Conservation (phyloP, 1,140 invertebrate species). For the Bombyx mandarina region DNA sequence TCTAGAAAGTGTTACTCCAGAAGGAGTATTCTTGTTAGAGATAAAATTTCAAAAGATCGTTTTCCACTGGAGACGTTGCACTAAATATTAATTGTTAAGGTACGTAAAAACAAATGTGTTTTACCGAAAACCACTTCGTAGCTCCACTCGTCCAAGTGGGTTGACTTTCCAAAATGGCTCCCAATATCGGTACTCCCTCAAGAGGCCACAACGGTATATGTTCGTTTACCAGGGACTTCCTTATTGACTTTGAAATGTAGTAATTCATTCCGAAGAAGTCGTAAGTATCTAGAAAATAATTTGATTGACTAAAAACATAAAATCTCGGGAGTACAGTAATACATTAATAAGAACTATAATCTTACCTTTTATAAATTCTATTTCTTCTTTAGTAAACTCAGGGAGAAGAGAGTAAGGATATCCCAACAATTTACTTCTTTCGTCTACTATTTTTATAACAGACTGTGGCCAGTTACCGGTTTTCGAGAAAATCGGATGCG, state of each 20-base stretch:
- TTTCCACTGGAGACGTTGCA: too few species aligned
- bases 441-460: conserved; percentile 4
- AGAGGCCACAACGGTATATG: conserved; percentile 9
- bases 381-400: conserved; percentile 12
- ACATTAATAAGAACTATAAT: not conserved
- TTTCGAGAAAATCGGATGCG: conserved; percentile 13
- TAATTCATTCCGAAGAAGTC: conserved; percentile 23
- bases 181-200: conserved; percentile 5
- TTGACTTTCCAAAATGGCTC: not conserved
- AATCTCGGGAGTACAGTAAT: not conserved
- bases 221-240: conserved; percentile 6
- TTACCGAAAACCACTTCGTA: conserved; percentile 1
- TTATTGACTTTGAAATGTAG: conserved; percentile 14
- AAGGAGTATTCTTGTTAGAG: too few species aligned
- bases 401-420: conserved; percentile 7
- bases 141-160: not conserved
- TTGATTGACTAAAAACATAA: not conserved
- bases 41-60: too few species aligned
- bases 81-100: too few species aligned
- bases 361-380: conserved; percentile 12
- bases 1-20: too few species aligned
- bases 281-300: conserved; percentile 11
- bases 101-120: not conserved
- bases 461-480: conserved; percentile 14
- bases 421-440: conserved; percentile 5